These are phyloP conservation scores for Chymomyza procnemis DNA, from an alignment of 2,888 invertebrate species.

Conservation along the genomic window DNA sequence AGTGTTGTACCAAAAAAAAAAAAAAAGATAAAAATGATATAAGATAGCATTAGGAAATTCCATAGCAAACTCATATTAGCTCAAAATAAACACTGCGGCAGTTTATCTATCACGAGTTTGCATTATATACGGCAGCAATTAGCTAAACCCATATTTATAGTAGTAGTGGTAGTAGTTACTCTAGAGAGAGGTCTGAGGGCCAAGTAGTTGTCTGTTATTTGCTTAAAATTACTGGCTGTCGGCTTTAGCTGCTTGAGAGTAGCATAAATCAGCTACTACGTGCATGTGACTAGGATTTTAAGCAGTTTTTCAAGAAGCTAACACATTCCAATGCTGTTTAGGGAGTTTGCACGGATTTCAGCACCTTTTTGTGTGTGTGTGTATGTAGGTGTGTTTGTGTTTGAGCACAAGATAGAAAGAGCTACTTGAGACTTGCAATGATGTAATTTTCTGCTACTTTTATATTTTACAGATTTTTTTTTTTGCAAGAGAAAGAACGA, in stretches of 20 bases:
- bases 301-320: background rate
- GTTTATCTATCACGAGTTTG: constrained; percentile 35
- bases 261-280: background rate
- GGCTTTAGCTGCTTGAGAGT: background rate
- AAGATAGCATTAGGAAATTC: constrained; percentile 4
- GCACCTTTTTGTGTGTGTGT: constrained; percentile 10
- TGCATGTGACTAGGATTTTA: background rate
- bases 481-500: too few species aligned
- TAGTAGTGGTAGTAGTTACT: too few species aligned
- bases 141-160: background rate
- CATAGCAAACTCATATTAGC: background rate
- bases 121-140: constrained; percentile 27
- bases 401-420: background rate
- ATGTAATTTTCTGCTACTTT: constrained; percentile 58
- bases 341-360: constrained; percentile 1
- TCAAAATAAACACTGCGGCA: constrained; percentile 36
- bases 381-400: too few species aligned
- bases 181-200: background rate
- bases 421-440: constrained; percentile 24
- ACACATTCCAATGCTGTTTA: background rate
- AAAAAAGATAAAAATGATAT: background rate
- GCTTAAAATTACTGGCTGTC: background rate
- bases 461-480: constrained; percentile 17
- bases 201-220: background rate
- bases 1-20: background rate